Base-by-base conservation (phyloP, 2,797 vertebrate species). In the Brachyalestes nurse region DNA sequence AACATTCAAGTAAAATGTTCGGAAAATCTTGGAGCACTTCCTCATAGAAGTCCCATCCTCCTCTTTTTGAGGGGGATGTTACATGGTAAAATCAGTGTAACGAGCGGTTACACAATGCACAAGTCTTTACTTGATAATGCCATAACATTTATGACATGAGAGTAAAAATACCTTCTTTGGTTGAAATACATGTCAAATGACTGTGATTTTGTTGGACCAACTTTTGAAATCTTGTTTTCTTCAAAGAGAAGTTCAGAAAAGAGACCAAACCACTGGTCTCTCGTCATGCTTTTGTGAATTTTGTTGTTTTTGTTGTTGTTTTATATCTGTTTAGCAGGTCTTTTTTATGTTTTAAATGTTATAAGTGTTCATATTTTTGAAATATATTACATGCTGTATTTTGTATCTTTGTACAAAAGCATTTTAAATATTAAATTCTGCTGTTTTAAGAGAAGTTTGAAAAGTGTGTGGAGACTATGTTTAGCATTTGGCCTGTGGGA, bases 141-240 rank as follows among this genome's bases (percentile, higher is more conserved):
- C 97, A 99, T 99, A 99, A 99, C 97, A 99, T 99, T 99, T 99
- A 99, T 99, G 97, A 95, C 93, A 87, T 87, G 60, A 85, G 65
- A 87, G 86, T 87, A 83, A 84, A 82, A 81, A 78, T 84, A 79
- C 70, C 78, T 74, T 81, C 78, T 80, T 82, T 79, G 81, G 80
- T 83, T 77, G 78, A 87, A 73, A 87, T 72, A 87, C 82, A 93
- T 94, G 94, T 95, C 92, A 94, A 88, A 93, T 89, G 82, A 85
- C 93, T 90, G 87, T 90, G 90, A 91, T 81, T 78, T 81, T 81
- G 77, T 86, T 86, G 74, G 86, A 87, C 86, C 86, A 82, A 82
- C 82, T 77, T 82, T 80, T 75, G 74, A 82, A 67, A 83, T 81
- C 74, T 78, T 84, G 72, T 85, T 82, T 87, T 85, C 80, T 77